Percentiles rank a stretch among this genome's conserved stretches.
Evolutionary conservation across 2,113 vertebrate genomes (phyloP).

Genomic region (Apteryx owenii): DNA sequence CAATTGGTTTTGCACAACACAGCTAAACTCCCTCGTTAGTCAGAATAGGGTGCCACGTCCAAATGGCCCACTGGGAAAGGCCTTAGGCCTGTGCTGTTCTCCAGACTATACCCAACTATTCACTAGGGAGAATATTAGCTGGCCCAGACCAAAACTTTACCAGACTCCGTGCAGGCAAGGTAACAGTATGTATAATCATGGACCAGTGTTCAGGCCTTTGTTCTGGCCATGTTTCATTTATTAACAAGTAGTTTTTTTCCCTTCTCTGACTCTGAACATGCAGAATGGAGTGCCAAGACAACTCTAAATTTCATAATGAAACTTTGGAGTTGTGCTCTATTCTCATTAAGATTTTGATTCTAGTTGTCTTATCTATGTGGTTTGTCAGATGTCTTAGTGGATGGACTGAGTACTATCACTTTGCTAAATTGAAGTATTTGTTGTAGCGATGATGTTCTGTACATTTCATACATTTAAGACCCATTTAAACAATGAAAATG

Average conservation of each 20-base stretch:
- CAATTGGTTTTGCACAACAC: not conserved
- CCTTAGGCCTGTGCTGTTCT: not conserved
- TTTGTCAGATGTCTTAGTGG: not conserved
- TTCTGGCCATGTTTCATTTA: not conserved
- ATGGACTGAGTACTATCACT: not conserved
- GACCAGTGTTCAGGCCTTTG: not conserved
- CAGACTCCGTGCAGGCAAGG: not conserved
- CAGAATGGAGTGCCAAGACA: not conserved
- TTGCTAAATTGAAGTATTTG: not conserved
- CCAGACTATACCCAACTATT: not conserved
- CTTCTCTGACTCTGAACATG: not conserved
- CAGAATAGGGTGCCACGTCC: not conserved
- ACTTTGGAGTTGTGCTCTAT: not conserved
- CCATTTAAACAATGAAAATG: not conserved
- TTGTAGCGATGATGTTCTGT: not conserved
- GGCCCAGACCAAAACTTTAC: not conserved
- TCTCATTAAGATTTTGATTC: not conserved
- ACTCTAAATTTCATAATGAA: not conserved
- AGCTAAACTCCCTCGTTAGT: not conserved
- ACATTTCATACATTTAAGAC: not conserved
- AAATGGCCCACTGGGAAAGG: not conserved
- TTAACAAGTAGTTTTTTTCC: not conserved
- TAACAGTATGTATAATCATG: rapidly evolving
- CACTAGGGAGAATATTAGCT: not conserved
- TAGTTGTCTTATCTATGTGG: not conserved